Conservation (phyloP, 2,797 vertebrate species). For the Rhinoraja longicauda region DNA sequence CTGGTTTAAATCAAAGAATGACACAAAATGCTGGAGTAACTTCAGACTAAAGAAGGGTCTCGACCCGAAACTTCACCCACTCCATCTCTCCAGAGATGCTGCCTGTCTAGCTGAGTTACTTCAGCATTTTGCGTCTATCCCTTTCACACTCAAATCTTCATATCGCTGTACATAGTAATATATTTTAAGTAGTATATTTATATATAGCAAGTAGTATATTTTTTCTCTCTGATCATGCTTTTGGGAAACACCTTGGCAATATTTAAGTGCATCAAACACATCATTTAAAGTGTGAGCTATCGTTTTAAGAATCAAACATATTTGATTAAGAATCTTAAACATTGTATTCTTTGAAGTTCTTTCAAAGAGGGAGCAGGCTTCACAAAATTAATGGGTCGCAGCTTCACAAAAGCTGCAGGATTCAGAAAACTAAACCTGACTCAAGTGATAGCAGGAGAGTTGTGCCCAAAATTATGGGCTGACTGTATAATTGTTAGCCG, state of each 20-base stretch:
- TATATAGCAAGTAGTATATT: too few species aligned
- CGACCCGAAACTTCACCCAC: too few species aligned
- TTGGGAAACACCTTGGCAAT: neutral
- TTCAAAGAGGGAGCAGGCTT: neutral
- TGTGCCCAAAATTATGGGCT: neutral
- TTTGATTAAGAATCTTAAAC: neutral
- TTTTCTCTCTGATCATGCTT: neutral
- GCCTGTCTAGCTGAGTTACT: too few species aligned
- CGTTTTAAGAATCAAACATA: neutral
- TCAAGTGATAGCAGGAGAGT: neutral
- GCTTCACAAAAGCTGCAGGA: neutral
- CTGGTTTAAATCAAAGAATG: too few species aligned
- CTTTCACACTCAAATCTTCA: neutral
- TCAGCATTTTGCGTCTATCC: too few species aligned
- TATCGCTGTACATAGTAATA: neutral
- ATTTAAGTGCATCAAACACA: neutral
- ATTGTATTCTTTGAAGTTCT: neutral
- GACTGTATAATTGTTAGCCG: constrained; percentile 4
- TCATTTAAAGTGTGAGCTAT: neutral
- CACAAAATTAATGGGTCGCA: neutral
- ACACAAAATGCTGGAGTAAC: too few species aligned
- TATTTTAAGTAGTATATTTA: neutral
- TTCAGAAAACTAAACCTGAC: neutral
- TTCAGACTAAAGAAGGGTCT: too few species aligned
- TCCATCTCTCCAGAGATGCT: too few species aligned